These are phyloP conservation scores for Oceanodroma leucorhoa DNA, from an alignment of 2,797 vertebrate genomes.

Conservation along the genomic window DNA sequence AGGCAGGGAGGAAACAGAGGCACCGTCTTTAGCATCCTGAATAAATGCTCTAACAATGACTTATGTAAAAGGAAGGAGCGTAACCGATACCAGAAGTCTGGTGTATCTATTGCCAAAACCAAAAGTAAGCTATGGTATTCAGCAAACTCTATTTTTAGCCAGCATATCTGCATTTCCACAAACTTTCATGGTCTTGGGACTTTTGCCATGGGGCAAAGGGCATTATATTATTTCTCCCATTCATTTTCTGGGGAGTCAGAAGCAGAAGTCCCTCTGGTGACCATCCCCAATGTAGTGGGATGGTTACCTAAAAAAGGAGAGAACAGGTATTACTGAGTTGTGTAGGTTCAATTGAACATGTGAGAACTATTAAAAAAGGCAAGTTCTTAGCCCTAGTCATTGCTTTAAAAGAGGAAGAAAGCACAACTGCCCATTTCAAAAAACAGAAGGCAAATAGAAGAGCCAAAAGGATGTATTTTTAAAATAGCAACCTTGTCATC, in stretches of 20 bases:
- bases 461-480: not conserved
- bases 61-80: not conserved
- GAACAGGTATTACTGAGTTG: not conserved
- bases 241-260: conserved; percentile 1
- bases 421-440: not conserved
- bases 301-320: conserved; percentile 12
- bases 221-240: not conserved
- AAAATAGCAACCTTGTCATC: not conserved
- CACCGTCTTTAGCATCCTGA: not conserved
- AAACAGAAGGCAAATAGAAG: not conserved
- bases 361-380: not conserved
- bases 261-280: conserved; percentile 12
- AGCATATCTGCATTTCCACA: conserved; percentile 5
- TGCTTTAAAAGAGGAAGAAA: not conserved
- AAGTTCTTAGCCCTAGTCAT: not conserved
- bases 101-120: conserved; percentile 30
- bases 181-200: not conserved
- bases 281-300: not conserved
- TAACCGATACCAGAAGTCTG: not conserved
- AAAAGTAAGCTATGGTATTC: conserved; percentile 23
- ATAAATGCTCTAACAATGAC: not conserved
- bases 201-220: conserved; percentile 6
- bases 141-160: conserved; percentile 22
- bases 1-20: not conserved
- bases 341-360: not conserved